Evolutionary conservation across 2,797 vertebrate genomes (phyloP), one percentile per base, ranked within the genome.

Genomic region (Anniella stebbinsi): DNA sequence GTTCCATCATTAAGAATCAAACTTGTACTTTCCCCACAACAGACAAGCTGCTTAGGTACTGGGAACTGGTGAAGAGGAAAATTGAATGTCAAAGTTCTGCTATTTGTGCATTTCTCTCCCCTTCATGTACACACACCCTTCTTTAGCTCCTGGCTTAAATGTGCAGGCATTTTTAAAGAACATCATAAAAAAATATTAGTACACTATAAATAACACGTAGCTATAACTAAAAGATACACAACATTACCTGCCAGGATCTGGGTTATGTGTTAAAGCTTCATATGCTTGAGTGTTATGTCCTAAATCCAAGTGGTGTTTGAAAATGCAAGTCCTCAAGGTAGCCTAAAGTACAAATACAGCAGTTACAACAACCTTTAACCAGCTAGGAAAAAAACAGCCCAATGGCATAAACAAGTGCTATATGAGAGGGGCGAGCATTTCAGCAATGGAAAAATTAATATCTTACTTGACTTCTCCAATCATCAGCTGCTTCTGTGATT

Each of bases 251-350:
- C 98, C 97, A 13, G 98, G 88, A 95, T 99, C 99, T 0, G 98
- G 98, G 94, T 99, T 99, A 94, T 99, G 98, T 0, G 97, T 99
- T 93, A 99, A 97, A 15, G 99, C 98, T 89, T 99, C 98, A 0
- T 99, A 99, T 0, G 99, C 99, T 94, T 99, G 97, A 0, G 89
- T 98, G 94, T 99, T 99, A 97, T 99, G 98, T 81, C 98, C 98
- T 81, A 99, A 97, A 94, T 99, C 99, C 97, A 99, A 96, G 88
- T 99, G 98, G 93, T 99, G 98, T 89, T 99, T 99, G 97, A 99
- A 99, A 92, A 99, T 98, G 57, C 98, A 97, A 0, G 99, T 99
- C 97, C 98, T 98, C 93, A 99, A 96, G 38, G 98, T 98, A 11
- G 99, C 99, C 99, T 99, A 94, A 45, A 94, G 73, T 73, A 92